These are phyloP conservation scores for Ranitomeya variabilis DNA, from an alignment of 2,113 vertebrate genomes.

Conservation along the genomic window DNA sequence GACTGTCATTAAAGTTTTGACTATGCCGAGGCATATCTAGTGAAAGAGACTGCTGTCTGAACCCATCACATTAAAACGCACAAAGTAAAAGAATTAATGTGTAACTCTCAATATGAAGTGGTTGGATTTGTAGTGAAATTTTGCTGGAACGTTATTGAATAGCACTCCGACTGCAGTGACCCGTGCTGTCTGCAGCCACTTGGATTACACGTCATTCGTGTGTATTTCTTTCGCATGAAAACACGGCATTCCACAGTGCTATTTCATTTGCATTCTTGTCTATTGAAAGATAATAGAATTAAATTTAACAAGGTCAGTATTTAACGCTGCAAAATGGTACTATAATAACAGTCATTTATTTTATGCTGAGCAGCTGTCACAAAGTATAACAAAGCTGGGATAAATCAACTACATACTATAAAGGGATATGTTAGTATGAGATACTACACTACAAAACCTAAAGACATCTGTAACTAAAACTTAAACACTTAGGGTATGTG, in stretches of 20 bases:
- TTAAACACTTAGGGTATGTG: not conserved
- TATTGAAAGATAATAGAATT: slow-evolving; percentile 6
- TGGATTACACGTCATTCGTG: slow-evolving; percentile 25
- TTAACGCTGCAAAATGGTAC: slow-evolving; percentile 11
- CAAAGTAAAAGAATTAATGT: slow-evolving; percentile 50
- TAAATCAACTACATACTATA: not conserved
- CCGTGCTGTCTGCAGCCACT: slow-evolving; percentile 36
- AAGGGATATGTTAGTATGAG: not conserved
- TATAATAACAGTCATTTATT: slow-evolving; percentile 30
- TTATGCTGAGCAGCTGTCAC: slow-evolving; percentile 22
- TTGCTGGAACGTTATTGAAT: slow-evolving; percentile 38
- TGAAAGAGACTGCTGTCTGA: slow-evolving; percentile 52
- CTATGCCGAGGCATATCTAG: slow-evolving; percentile 32
- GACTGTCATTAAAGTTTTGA: slow-evolving; percentile 53
- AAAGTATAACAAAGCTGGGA: not conserved
- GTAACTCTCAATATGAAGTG: slow-evolving; percentile 30
- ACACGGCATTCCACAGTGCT: slow-evolving; percentile 26
- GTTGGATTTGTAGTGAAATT: slow-evolving; percentile 24
- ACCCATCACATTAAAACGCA: slow-evolving; percentile 51
- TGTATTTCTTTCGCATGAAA: slow-evolving; percentile 21
- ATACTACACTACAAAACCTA: not conserved
- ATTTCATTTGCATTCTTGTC: slow-evolving; percentile 17
- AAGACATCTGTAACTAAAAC: not conserved
- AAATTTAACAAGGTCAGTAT: slow-evolving; percentile 3
- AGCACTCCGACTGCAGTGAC: slow-evolving; percentile 35